phyloP scores from a whole-genome alignment of 2,797 vertebrate genomes.

The Nannoperca obscura region DNA sequence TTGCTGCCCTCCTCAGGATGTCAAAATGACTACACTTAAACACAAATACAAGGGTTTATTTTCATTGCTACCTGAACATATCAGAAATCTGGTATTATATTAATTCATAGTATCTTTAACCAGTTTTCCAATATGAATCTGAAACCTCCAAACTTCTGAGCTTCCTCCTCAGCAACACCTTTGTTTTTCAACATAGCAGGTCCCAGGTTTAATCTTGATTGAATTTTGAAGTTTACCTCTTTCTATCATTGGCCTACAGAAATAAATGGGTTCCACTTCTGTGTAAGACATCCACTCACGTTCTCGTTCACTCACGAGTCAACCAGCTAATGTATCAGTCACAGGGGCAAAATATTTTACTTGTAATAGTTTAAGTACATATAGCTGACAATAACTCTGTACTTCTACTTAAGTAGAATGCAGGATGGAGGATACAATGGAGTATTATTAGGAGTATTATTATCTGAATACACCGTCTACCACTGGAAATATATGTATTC shows the following conservation, averaged over 20 bases:
- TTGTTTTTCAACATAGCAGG: background rate
- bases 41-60: background rate
- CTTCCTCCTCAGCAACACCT: background rate
- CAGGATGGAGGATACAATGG: too few species aligned
- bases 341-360: background rate
- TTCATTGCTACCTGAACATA: background rate
- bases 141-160: background rate
- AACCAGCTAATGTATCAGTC: too few species aligned
- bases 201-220: too few species aligned
- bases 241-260: too few species aligned
- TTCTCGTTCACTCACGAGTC: too few species aligned
- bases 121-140: background rate
- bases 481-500: too few species aligned
- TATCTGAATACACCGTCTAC: background rate
- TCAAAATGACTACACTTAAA: background rate
- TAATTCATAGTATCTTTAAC: background rate
- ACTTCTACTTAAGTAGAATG: background rate
- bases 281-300: too few species aligned
- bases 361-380: background rate
- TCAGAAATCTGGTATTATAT: background rate
- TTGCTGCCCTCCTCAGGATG: constrained; percentile 65
- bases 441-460: too few species aligned
- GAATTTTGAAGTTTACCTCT: too few species aligned
- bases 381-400: background rate
- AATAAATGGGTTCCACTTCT: too few species aligned